Evolutionary conservation across 2,888 invertebrate species (phyloP).

Genomic region (Camptogramma bilineatum): DNA sequence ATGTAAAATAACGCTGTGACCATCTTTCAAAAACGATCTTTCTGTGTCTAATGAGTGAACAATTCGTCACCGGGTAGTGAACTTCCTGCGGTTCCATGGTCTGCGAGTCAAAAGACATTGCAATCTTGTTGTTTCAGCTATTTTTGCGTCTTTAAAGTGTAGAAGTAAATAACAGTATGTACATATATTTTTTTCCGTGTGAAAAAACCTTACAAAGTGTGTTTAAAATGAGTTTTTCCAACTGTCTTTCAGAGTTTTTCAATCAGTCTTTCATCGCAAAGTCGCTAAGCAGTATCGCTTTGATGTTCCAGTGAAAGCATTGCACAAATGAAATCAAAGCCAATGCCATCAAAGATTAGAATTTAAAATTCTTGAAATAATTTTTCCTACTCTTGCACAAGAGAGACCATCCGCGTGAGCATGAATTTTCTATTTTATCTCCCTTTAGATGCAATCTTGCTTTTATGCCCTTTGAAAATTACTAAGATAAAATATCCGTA

Average conservation of each 20-base stretch:
- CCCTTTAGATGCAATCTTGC: slow-evolving; percentile 21
- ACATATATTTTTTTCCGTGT: background rate
- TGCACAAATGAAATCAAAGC: slow-evolving; percentile 39
- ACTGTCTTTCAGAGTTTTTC: slow-evolving; percentile 27
- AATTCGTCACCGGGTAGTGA: background rate
- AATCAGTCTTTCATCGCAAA: slow-evolving; percentile 29
- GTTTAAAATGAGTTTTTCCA: slow-evolving; percentile 19
- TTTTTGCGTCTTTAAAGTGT: background rate
- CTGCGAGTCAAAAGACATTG: background rate
- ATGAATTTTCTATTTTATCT: slow-evolving; percentile 22
- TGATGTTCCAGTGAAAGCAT: slow-evolving; percentile 33
- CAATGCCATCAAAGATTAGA: slow-evolving; percentile 31
- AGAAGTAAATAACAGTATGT: background rate
- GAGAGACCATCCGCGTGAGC: slow-evolving; percentile 15
- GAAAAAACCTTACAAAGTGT: background rate
- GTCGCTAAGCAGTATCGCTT: slow-evolving; percentile 30
- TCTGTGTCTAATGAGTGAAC: background rate
- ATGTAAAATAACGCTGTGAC: background rate
- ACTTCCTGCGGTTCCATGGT: background rate
- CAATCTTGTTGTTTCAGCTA: background rate
- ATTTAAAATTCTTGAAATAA: slow-evolving; percentile 35
- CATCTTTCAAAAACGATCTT: background rate
- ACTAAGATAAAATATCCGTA: slow-evolving; percentile 25
- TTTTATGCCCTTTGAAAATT: slow-evolving; percentile 19
- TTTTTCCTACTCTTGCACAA: slow-evolving; percentile 26